Conservation (phyloP, 2,888 invertebrate species). For the Megaustenia siamemsis region DNA sequence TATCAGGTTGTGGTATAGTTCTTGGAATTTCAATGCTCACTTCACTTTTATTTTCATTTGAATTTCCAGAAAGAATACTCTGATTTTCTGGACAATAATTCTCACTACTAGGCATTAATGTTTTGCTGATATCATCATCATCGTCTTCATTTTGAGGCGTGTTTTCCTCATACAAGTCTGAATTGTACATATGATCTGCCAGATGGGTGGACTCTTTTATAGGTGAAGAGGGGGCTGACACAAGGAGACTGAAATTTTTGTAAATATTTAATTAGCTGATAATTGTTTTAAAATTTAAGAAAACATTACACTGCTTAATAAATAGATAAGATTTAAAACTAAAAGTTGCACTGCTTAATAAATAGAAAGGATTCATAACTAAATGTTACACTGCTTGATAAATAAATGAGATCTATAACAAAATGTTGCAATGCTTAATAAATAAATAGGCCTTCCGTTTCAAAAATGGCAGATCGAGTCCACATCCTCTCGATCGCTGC, state of each 20-base stretch:
- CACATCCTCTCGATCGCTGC: no score
- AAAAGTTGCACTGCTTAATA: no score
- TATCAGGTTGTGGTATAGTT: neutral
- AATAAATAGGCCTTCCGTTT: no score
- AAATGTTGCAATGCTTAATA: no score
- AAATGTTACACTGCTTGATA: no score
- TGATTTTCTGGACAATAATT: neutral
- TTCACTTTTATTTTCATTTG: neutral
- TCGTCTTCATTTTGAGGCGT: neutral
- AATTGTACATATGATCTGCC: constrained; percentile 40
- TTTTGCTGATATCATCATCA: neutral
- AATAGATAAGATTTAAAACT: no score
- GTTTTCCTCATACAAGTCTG: constrained; percentile 8
- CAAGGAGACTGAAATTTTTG: neutral
- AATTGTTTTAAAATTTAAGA: no score
- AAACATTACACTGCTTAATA: no score
- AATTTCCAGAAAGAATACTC: neutral
- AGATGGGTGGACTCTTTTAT: constrained; percentile 36
- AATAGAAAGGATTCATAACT: no score
- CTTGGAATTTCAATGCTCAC: neutral
- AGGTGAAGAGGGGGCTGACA: constrained; percentile 51
- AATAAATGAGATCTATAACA: no score
- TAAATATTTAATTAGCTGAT: no score
- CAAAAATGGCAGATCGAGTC: no score
- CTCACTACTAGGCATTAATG: neutral